Base-by-base conservation (phyloP, 2,113 vertebrate species). In the Tachuris rubrigastra region DNA sequence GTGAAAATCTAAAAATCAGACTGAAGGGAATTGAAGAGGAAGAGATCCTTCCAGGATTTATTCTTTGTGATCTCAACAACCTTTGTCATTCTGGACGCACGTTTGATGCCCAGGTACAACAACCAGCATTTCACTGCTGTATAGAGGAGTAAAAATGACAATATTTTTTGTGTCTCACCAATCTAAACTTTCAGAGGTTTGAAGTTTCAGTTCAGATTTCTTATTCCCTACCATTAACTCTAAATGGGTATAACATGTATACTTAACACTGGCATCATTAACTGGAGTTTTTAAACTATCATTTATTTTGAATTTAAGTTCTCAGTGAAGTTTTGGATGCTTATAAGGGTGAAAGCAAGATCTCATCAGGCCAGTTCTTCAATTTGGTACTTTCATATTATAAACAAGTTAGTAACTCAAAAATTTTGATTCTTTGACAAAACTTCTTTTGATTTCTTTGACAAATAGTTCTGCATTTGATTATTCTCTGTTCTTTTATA, bases 11-110 rank as follows among this genome's bases (percentile, higher is more conserved):
- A 62, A 99, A 99, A 97, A 98, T 99, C 90, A 97, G 99, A 93
- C 98, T 99, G 96, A 99, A 99, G 97, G 99, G 99, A 96, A 99
- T 99, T 59, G 99, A 99, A 98, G 99, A 99, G 68, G 99, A 99
- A 52, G 99, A 99, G 97, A 99, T 99, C 81, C 99, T 99, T 53
- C 99, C 99, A 31, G 99, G 99, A 75, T 99, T 99, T 96, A 99
- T 99, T 96, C 99, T 99, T 84, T 99, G 99, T 96, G 99, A 99
- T 93, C 98, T 98, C 25, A 99, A 99, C 98, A 99, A 99, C 97
- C 98, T 99, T 69, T 99, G 99, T 98, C 99, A 99, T 98, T 99
- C 99, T 52, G 99, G 99, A 59, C 99, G 99, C 92, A 99, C 99
- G 1, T 99, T 99, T 89, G 99, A 99, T 92, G 99, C 99, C 88